phyloP scores from a whole-genome alignment of 2,797 vertebrate species.

The Poeciliopsis paucimaculata region DNA sequence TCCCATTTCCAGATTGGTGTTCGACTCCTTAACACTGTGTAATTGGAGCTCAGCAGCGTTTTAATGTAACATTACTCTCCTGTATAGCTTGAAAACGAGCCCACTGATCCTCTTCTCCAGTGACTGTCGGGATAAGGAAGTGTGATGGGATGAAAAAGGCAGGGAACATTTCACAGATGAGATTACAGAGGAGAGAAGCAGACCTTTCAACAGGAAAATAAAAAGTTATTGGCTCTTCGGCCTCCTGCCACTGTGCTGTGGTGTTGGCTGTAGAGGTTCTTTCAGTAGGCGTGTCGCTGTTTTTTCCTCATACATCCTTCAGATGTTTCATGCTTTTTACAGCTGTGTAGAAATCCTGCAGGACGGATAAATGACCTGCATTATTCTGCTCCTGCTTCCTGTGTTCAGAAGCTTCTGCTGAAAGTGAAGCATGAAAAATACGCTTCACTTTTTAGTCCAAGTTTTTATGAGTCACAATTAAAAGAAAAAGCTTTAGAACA shows the following conservation, averaged over 20 bases:
- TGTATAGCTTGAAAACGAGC: constrained; percentile 45
- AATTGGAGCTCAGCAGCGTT: constrained; percentile 66
- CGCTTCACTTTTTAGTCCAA: neutral
- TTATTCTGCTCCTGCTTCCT: neutral
- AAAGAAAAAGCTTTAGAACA: neutral
- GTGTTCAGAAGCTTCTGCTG: neutral
- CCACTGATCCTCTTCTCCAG: constrained; percentile 39
- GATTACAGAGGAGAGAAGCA: constrained; percentile 44
- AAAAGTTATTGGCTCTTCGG: constrained; percentile 43
- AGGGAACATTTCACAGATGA: constrained; percentile 47
- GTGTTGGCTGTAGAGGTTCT: neutral
- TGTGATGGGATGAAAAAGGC: constrained; percentile 23
- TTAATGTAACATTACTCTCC: constrained; percentile 56
- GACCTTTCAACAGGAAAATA: constrained; percentile 47
- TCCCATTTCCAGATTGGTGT: constrained; percentile 37
- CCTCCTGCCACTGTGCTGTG: constrained; percentile 5
- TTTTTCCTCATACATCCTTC: neutral
- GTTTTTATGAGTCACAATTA: neutral
- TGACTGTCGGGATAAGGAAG: constrained; percentile 39
- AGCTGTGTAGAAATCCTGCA: neutral
- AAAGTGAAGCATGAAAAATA: neutral
- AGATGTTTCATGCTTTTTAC: neutral
- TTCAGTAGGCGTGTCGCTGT: neutral
- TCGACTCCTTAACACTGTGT: constrained; percentile 42
- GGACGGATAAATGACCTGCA: neutral